These are phyloP conservation scores for Ophonus ardosiacus DNA, from an alignment of 2,888 invertebrate species.

Conservation along the genomic window DNA sequence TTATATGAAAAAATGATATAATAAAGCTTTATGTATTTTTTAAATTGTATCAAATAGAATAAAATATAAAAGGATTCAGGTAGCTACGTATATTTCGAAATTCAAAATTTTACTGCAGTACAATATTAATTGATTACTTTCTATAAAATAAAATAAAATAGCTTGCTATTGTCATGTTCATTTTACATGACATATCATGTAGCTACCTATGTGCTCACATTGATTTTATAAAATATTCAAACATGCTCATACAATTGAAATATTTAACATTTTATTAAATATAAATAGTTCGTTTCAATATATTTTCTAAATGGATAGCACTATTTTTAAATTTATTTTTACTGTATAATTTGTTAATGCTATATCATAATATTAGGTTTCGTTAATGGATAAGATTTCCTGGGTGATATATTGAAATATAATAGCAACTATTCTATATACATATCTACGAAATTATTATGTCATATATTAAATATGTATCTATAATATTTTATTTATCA, in stretches of 20 bases:
- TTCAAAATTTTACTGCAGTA: background rate
- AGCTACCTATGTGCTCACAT: background rate
- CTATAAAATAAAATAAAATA: background rate
- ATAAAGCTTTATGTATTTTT: background rate
- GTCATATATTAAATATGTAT: no score
- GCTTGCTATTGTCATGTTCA: background rate
- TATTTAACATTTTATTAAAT: background rate
- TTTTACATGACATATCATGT: background rate
- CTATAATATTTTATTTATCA: no score
- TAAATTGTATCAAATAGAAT: background rate
- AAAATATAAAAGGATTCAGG: background rate
- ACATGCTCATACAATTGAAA: background rate
- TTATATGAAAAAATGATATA: background rate
- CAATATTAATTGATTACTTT: background rate
- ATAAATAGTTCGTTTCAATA: background rate
- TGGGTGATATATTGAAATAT: background rate
- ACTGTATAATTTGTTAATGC: background rate
- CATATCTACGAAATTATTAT: no score
- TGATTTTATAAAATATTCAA: background rate
- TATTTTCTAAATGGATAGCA: background rate
- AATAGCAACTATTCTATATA: no score
- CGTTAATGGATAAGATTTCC: background rate
- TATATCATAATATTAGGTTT: background rate
- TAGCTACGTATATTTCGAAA: background rate
- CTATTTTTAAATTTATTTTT: background rate